Evolutionary conservation across 2,888 invertebrate species (phyloP), one percentile per base, ranked within the genome.

Genomic region (Temnothorax rugatulus): DNA sequence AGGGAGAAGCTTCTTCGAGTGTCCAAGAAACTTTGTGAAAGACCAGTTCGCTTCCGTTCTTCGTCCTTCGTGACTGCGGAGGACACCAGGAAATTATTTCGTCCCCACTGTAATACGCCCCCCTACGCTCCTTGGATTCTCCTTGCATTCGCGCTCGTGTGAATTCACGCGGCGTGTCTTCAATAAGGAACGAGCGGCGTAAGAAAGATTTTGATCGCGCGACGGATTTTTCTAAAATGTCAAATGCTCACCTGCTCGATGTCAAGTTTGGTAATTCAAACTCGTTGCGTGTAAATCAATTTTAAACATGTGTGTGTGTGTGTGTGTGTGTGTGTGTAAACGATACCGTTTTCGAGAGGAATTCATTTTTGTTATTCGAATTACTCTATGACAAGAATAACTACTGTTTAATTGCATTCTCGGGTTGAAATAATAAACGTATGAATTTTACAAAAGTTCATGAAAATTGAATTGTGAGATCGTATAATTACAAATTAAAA

Each of bases 81-180:
- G 90, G 93, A 94, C 93, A 92, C 92, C 94, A 92, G 93, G 93
- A 94, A 94, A 94, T 93, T 94, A 93, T 93, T 92, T 93, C 91
- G 90, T 69, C 87, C 90, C 86, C 86, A 84, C 83, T 88, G 85
- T 88, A 85, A 79, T 85, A 89, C 82, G 81, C 63, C 86, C 82
- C 59, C 86, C 84, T 71, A 81, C 85, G 64, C 71, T 73, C 11
- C 77, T 54, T 57, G 68, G 59, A 74, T 75, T 68, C 11, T 73
- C 59, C 59, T 68, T 47, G 75, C 83, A 66, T 73, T 59, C 79
- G 61, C 47, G 69, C 59, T 81, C 79, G 79, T 38, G 79, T 71
- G 79, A 79, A 71, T 71, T 81, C 41, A 71, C 41, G 68, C 75
- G 83, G 59, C 15, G 68, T 76, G 47, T 71, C 50, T 61, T 34